Evolutionary conservation across 2,113 vertebrate genomes (phyloP).

Genomic region (Prionailurus viverrinus): DNA sequence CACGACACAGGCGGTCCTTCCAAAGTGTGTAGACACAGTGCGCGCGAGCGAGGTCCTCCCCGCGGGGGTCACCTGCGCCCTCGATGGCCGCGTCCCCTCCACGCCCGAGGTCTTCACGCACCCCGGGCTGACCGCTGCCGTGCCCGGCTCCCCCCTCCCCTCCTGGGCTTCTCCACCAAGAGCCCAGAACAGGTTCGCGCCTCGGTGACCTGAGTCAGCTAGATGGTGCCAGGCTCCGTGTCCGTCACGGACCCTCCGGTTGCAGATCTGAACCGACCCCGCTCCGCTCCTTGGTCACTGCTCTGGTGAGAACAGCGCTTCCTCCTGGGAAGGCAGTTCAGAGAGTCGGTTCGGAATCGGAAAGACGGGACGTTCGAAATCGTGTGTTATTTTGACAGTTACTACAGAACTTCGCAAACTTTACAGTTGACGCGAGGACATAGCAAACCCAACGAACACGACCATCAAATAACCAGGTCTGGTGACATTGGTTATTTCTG

Average conservation of each 20-base stretch:
- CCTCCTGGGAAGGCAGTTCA: background rate
- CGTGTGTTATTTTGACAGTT: no score
- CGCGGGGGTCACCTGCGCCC: background rate
- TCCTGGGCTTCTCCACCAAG: background rate
- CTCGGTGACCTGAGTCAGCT: fast-evolving
- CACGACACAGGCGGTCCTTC: fast-evolving
- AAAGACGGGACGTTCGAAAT: background rate
- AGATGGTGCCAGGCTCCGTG: fast-evolving
- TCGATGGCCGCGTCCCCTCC: background rate
- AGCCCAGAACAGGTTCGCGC: background rate
- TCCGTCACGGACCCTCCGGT: no score
- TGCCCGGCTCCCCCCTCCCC: fast-evolving
- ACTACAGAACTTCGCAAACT: background rate
- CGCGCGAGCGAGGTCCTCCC: background rate
- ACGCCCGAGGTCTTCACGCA: background rate
- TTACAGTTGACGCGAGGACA: background rate
- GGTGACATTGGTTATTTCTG: background rate
- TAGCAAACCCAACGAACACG: no score
- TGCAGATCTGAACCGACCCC: fast-evolving
- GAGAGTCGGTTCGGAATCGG: background rate
- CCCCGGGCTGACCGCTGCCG: fast-evolving
- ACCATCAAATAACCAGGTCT: background rate
- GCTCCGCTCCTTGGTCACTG: no score
- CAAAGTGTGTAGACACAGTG: fast-evolving
- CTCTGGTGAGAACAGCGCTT: background rate